Conservation (phyloP, 2,113 vertebrate genomes). For the Hucho hucho region DNA sequence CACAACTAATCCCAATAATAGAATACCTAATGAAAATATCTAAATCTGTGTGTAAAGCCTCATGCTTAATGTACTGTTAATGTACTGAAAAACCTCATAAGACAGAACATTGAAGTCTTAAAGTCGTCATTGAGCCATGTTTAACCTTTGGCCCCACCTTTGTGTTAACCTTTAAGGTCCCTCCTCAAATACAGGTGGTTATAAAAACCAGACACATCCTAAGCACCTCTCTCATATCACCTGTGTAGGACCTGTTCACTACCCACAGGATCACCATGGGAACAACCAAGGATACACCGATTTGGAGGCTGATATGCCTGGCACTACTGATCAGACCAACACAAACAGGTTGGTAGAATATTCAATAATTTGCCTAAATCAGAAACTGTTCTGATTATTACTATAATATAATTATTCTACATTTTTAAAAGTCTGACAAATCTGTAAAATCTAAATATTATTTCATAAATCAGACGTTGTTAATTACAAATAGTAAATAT, state of each 20-base stretch:
- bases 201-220: slow-evolving; percentile 33
- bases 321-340: slow-evolving; percentile 12
- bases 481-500: too few species aligned
- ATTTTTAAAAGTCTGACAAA: not conserved
- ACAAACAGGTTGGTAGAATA: slow-evolving; percentile 38
- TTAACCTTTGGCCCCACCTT: slow-evolving; percentile 29
- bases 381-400: not conserved
- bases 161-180: slow-evolving; percentile 13
- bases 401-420: not conserved
- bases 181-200: slow-evolving; percentile 20
- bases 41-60: too few species aligned
- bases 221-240: slow-evolving; percentile 11
- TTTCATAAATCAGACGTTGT: too few species aligned
- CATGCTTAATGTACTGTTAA: not conserved
- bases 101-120: not conserved
- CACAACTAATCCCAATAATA: too few species aligned
- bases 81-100: not conserved
- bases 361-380: not conserved
- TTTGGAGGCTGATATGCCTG: slow-evolving; percentile 22
- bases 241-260: slow-evolving; percentile 12
- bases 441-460: too few species aligned
- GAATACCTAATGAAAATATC: too few species aligned
- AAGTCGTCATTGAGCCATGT: not conserved
- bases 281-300: slow-evolving; percentile 5
- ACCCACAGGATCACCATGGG: slow-evolving; percentile 39